Conservation (phyloP, 2,888 invertebrate species). For the Xestoiulus laeticollis region DNA sequence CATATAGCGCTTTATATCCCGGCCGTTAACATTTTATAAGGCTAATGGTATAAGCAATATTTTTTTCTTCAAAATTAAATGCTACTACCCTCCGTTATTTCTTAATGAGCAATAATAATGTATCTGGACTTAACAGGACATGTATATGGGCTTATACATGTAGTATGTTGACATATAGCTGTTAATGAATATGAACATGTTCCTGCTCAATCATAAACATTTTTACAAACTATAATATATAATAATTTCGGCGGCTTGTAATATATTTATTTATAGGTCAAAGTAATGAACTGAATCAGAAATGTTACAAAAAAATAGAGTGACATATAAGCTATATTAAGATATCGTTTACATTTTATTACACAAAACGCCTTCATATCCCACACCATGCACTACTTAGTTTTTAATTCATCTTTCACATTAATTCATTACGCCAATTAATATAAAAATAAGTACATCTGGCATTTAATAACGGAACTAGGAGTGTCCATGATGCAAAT, state of each 20-base stretch:
- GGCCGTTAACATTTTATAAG: too few relatives aligned
- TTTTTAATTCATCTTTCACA: neutral
- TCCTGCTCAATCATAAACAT: too few relatives aligned
- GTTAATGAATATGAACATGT: too few relatives aligned
- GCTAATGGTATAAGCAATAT: too few relatives aligned
- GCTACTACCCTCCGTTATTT: too few relatives aligned
- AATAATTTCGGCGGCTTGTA: neutral
- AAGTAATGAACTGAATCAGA: neutral
- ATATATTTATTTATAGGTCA: slow-evolving; percentile 15
- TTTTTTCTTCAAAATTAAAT: too few relatives aligned
- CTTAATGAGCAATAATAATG: too few relatives aligned
- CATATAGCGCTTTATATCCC: too few relatives aligned
- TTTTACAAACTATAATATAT: neutral
- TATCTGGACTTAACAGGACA: too few relatives aligned
- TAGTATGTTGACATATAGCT: too few relatives aligned
- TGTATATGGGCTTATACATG: too few relatives aligned
- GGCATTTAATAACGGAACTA: slow-evolving; percentile 35
- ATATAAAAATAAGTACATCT: neutral
- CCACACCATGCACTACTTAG: neutral
- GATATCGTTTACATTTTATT: neutral
- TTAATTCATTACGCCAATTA: neutral
- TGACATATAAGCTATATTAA: neutral
- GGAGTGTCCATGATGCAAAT: neutral
- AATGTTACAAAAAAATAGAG: neutral
- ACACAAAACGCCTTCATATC: neutral